phyloP scores from a whole-genome alignment of 2,797 vertebrate species.

The Cirrhinus mrigala region DNA sequence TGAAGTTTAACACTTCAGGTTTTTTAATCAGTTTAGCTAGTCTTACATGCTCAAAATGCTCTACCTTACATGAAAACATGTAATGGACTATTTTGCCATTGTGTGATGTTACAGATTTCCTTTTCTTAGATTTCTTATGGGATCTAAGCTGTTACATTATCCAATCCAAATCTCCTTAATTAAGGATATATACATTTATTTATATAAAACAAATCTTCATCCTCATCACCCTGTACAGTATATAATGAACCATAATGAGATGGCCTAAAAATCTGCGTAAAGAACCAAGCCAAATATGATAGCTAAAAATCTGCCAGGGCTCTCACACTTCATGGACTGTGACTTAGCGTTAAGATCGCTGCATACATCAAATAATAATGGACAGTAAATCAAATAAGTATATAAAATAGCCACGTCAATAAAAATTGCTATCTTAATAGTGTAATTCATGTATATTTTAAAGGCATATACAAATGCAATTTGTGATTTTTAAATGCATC shows the following conservation, averaged over 20 bases:
- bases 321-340: neutral
- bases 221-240: constrained; percentile 26
- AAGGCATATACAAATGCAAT: neutral
- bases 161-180: constrained; percentile 69
- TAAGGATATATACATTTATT: constrained; percentile 67
- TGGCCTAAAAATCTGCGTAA: constrained; percentile 30
- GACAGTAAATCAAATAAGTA: neutral
- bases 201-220: constrained; percentile 20
- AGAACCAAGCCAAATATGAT: neutral
- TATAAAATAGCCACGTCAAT: neutral
- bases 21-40: constrained; percentile 43
- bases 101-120: constrained; percentile 58
- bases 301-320: neutral
- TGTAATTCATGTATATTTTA: neutral
- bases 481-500: neutral
- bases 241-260: constrained; percentile 55
- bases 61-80: constrained; percentile 15
- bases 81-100: neutral
- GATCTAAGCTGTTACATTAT: constrained; percentile 70
- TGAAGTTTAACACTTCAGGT: constrained; percentile 13
- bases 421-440: neutral
- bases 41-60: constrained; percentile 39
- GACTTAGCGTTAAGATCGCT: neutral
- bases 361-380: constrained; percentile 20
- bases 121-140: constrained; percentile 74